phyloP scores from a whole-genome alignment of 2,797 vertebrate species.

The Channallabes apus region DNA sequence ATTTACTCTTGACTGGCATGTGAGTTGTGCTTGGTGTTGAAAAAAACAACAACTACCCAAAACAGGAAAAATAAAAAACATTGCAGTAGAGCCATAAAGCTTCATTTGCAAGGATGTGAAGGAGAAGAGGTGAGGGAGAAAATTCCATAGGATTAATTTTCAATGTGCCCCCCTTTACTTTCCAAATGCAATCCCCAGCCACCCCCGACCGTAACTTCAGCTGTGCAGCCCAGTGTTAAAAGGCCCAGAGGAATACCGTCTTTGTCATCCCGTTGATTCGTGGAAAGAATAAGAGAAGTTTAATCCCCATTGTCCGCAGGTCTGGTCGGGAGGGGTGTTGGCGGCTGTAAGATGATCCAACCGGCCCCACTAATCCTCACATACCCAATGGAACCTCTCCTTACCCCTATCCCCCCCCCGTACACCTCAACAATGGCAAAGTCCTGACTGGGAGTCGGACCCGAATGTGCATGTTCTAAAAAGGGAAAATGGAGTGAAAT shows the following conservation, averaged over 20 bases:
- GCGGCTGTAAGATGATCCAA: conserved; percentile 97
- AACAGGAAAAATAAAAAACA: conserved; percentile 56
- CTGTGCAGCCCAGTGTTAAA: conserved; percentile 82
- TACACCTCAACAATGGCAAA: conserved; percentile 74
- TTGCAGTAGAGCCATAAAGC: conserved; percentile 74
- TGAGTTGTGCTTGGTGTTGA: conserved; percentile 56
- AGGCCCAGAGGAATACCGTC: conserved; percentile 85
- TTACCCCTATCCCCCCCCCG: conserved; percentile 59
- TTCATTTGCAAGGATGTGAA: conserved; percentile 76
- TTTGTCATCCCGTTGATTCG: conserved; percentile 83
- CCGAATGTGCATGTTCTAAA: conserved; percentile 80
- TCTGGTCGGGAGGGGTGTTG: conserved; percentile 70
- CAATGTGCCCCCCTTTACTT: conserved; percentile 66
- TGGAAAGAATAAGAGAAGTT: conserved; percentile 85
- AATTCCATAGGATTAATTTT: conserved; percentile 85
- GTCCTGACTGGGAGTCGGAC: conserved; percentile 76
- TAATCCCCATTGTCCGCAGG: conserved; percentile 84
- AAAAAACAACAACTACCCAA: background rate
- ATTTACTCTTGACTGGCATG: conserved; percentile 64
- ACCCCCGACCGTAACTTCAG: conserved; percentile 76
- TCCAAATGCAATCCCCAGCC: conserved; percentile 53
- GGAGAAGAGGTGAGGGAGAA: conserved; percentile 65
- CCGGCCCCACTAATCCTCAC: conserved; percentile 98
- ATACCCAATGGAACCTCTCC: conserved; percentile 85
- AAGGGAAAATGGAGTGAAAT: conserved; percentile 77